Evolutionary conservation across 64 coral and sea anemone genomes (phyloP).

Genomic region (Actinia equina): DNA sequence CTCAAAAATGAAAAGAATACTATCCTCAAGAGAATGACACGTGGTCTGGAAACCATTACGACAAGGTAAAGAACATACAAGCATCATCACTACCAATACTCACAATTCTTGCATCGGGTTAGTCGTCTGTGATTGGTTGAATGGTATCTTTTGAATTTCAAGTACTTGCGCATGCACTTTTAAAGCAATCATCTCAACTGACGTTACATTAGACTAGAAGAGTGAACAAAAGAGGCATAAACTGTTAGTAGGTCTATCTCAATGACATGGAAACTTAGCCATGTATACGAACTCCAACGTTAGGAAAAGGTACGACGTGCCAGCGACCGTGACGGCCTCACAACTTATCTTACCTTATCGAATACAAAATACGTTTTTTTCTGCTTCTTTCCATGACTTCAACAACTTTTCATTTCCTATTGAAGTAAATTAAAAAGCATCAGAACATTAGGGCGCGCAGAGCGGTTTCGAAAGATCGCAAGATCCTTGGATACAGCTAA

Average conservation of each 20-base stretch:
- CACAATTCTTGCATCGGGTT: slow-evolving; percentile 36
- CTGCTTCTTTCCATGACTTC: slow-evolving; percentile 2
- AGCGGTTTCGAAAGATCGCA: no score
- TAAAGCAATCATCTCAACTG: background rate
- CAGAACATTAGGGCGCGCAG: background rate
- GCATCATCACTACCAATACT: background rate
- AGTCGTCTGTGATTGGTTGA: slow-evolving; percentile 5
- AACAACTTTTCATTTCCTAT: slow-evolving; percentile 9
- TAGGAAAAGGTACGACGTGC: no score
- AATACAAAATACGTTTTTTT: slow-evolving; percentile 16
- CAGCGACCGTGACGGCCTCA: background rate
- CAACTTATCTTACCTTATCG: background rate
- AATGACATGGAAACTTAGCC: background rate
- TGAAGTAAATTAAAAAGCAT: background rate
- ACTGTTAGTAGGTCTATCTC: background rate
- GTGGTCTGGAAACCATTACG: no score
- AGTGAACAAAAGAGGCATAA: background rate
- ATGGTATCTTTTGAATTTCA: slow-evolving; percentile 48
- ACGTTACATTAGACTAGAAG: slow-evolving; percentile 17
- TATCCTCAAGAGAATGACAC: no score
- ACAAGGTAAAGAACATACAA: no score
- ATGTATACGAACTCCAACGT: no score
- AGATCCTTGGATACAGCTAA: no score
- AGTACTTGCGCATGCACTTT: slow-evolving; percentile 25
- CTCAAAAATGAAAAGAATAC: no score